Base-by-base conservation (phyloP, 2,888 invertebrate genomes). In the Artemia sinica region DNA sequence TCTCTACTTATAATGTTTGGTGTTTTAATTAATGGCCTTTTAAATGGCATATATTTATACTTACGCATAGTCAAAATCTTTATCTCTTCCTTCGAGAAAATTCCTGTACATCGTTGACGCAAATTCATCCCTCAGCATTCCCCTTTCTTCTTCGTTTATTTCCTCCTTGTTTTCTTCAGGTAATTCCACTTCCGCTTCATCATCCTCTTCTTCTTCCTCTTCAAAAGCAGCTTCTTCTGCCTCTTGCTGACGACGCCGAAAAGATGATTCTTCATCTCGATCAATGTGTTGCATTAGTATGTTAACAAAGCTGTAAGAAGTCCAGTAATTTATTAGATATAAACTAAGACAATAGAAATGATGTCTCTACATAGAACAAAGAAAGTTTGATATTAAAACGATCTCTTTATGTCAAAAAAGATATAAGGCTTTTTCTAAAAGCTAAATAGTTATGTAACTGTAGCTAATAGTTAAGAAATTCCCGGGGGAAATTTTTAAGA, bases 251-350 rank as follows among this genome's bases (percentile, higher is more conserved):
- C 66, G 63, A n/a, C 68, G 66, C 52, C 70, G 49, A 51, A 49
- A 49, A 49, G 70, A 70, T 8, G 67, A 68, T 74, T 84, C 81
- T 73, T 84, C 80, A 77, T 88, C 84, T 73, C 86, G 81, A 71
- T 91, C 90, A 72, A 91, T 85, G 68, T 88, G 87, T 73, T 88
- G 87, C 76, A 93, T 80, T 68, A 93, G 81, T 75, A 92, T 83
- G 73, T 84, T 85, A 0, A 91, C 84, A 74, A 91, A 86, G 49
- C 77, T 77, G 67, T 11, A 72, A 72, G 2, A 41, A 41, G 41
- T 41, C 6, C 41, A 41, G 4, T 41, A 41, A 6, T 3, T 41
- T 41, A 4, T 41, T 41, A 41, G 41, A 41, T 3, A 5, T 6
- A 41, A 41, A 41, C 2, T 41, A 41, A 2, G 41, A 41, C 41